These are phyloP conservation scores for Eupithecia vulgata DNA, from an alignment of 2,888 invertebrate species.

Conservation along the genomic window DNA sequence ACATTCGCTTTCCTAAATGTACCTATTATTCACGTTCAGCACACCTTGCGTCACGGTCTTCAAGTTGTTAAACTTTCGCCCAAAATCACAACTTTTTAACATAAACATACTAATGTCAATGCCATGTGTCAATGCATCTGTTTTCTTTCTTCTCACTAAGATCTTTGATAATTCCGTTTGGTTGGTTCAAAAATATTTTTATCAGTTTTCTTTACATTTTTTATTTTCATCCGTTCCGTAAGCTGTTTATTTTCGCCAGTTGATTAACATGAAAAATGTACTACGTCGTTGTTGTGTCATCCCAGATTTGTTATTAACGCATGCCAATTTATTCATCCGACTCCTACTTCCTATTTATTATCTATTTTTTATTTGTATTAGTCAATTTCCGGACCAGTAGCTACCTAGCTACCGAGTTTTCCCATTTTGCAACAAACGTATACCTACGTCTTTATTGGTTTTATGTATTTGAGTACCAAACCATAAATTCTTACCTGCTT, in stretches of 20 bases:
- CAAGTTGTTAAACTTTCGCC: conserved; percentile 22
- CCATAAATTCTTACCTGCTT: not conserved
- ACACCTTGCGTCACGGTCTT: conserved; percentile 15
- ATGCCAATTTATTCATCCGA: not conserved
- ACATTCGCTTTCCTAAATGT: conserved; percentile 50
- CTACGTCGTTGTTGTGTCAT: not conserved
- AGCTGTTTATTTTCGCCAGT: not conserved
- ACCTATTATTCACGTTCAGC: conserved; percentile 1
- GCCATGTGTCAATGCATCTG: not conserved
- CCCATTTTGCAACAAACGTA: not conserved
- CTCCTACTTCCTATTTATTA: not conserved
- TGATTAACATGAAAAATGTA: not conserved
- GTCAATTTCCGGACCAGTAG: not conserved
- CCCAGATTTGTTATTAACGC: not conserved
- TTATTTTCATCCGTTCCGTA: not conserved
- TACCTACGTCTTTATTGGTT: not conserved
- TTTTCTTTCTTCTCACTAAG: not conserved
- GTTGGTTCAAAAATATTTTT: not conserved
- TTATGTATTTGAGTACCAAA: not conserved
- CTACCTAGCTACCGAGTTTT: not conserved
- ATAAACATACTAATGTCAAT: not conserved
- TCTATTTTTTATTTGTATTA: too few species aligned
- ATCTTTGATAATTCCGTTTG: not conserved
- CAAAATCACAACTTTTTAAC: conserved; percentile 8
- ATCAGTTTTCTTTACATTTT: not conserved